Base-by-base conservation (phyloP, 2,113 vertebrate species). In the Peucedramus taeniatus region DNA sequence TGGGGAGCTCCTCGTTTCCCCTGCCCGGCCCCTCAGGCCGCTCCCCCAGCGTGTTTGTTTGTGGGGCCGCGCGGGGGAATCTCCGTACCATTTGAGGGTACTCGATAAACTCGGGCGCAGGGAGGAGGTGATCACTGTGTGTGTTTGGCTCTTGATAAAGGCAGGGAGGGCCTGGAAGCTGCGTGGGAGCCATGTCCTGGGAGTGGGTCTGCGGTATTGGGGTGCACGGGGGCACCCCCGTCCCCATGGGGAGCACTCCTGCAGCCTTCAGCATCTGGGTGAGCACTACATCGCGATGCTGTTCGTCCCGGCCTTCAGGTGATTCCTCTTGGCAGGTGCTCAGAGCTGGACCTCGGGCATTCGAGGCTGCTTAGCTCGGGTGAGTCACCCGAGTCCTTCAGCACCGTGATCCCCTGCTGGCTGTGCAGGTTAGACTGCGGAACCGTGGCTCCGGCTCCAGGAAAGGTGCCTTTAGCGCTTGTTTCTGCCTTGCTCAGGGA, bases 211-310 rank as follows among this genome's bases (percentile, higher is more conserved):
- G 15, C 4, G 4, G 3, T 35, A 0, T 24, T 6, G 40, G 60
- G 26, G 2, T 7, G 44, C 11, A 15, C 3, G 11, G 53, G 30
- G 11, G 4, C 40, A 19, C 1, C 1, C 9, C 18, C 1, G 8
- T 53, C 22, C 33, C 40, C 4, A 1, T 4, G 45, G 9, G 42
- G 37, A 26, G 15, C 30, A 4, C 28, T 14, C 23, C 37, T 5
- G 54, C 49, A 27, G 54, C 39, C 30, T 37, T 6, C 28, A 6
- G 44, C 26, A 1, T 3, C 35, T 26, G 56, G 14, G 1, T 7
- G 51, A 56, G 51, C 68, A 1, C 63, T 6, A 0, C 27, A 3
- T 3, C 1, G 8, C 2, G 14, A 11, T 9, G 37, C 59, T 2
- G 24, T 28, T 45, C 4, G 1, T n/a, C 3, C 23, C 3, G 10